Conservation (phyloP, 2,888 invertebrate genomes). For the Spilosoma lubricipeda region DNA sequence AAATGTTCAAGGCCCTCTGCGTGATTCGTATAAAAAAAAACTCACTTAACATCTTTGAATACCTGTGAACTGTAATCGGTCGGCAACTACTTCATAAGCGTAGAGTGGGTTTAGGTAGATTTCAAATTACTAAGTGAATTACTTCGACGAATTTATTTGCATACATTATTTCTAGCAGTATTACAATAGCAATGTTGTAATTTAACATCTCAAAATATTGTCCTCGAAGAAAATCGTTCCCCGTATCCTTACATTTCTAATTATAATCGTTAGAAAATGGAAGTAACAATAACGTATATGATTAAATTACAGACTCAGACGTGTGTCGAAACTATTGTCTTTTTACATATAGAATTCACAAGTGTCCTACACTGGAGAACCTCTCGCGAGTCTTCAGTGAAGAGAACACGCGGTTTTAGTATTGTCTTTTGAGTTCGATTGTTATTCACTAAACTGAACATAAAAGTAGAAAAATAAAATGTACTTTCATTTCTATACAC, state of each 20-base stretch:
- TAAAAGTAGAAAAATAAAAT: neutral
- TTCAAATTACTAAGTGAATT: neutral
- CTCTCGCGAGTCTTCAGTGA: too few species aligned
- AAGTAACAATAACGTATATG: neutral
- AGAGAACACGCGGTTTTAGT: too few species aligned
- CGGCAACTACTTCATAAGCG: neutral
- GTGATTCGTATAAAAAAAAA: neutral
- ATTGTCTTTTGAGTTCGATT: too few species aligned
- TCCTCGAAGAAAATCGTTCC: neutral
- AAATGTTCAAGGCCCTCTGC: neutral
- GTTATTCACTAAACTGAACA: neutral
- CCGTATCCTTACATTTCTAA: neutral
- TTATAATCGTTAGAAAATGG: too few species aligned
- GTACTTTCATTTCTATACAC: neutral
- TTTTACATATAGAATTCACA: neutral
- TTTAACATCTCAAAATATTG: neutral
- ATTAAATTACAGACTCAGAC: neutral
- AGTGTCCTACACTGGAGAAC: too few species aligned
- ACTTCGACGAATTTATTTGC: neutral
- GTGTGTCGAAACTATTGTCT: neutral
- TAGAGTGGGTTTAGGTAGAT: neutral
- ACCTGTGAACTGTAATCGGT: neutral
- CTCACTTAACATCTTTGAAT: neutral
- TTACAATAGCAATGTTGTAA: neutral
- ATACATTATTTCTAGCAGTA: too few species aligned